These are phyloP conservation scores for Cygnus olor DNA, from an alignment of 2,797 vertebrate species.

Conservation along the genomic window DNA sequence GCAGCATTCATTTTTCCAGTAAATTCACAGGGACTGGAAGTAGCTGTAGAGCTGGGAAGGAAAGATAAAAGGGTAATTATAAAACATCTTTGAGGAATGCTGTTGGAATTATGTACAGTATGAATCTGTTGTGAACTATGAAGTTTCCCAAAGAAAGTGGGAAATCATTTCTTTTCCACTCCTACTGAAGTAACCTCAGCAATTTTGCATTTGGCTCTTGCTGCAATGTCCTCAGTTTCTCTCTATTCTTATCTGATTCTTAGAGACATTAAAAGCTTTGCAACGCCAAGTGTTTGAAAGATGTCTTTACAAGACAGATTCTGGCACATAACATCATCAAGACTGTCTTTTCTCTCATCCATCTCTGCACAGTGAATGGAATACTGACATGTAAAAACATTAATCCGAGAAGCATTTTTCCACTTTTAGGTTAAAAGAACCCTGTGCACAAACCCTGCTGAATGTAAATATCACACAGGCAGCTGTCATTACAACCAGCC, in stretches of 20 bases:
- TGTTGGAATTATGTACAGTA: background rate
- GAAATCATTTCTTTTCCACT: background rate
- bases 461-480: background rate
- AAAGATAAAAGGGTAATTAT: background rate
- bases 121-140: background rate
- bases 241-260: conserved; percentile 1
- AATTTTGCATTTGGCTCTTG: background rate
- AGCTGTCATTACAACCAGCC: conserved; percentile 1
- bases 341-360: background rate
- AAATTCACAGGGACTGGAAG: background rate
- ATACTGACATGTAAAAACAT: background rate
- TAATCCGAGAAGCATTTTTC: background rate
- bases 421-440: conserved; percentile 25
- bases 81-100: background rate
- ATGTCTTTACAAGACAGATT: conserved; percentile 12
- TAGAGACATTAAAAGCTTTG: background rate
- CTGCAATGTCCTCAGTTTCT: background rate
- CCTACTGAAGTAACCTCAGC: background rate
- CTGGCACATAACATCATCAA: background rate
- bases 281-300: background rate
- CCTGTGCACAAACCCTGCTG: background rate
- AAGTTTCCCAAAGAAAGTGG: background rate
- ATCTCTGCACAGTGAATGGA: conserved; percentile 6
- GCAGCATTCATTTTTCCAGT: background rate
- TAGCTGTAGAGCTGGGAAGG: background rate